Conservation (phyloP, 2,888 invertebrate species). For the Ichneumon xanthorius region DNA sequence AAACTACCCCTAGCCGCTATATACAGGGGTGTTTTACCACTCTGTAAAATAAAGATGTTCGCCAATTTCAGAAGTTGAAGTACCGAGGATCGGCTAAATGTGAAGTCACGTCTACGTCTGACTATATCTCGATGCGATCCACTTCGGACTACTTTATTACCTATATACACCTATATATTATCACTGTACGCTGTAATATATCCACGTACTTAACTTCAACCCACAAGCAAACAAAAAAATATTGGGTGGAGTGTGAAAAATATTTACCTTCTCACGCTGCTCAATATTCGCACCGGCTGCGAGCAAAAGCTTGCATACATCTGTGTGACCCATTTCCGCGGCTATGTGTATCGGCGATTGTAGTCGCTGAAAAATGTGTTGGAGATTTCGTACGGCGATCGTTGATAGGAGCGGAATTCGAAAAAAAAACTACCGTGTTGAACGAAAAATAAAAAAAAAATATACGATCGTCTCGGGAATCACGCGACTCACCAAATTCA, state of each 20-base stretch:
- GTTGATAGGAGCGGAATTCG: background rate
- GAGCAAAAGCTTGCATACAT: constrained; percentile 88
- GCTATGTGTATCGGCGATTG: constrained; percentile 93
- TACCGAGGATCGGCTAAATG: background rate
- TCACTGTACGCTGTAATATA: background rate
- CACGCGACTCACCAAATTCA: constrained; percentile 88
- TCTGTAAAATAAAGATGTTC: constrained; percentile 82
- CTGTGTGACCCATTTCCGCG: constrained; percentile 89
- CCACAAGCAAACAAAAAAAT: background rate
- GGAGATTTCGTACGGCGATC: background rate
- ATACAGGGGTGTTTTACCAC: constrained; percentile 90
- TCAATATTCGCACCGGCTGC: constrained; percentile 89
- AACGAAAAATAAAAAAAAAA: constrained; percentile 24
- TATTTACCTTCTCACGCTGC: constrained; percentile 86
- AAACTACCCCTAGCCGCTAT: constrained; percentile 93
- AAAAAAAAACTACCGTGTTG: constrained; percentile 11
- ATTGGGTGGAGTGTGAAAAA: background rate
- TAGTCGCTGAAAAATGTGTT: constrained; percentile 86
- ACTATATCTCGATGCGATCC: background rate
- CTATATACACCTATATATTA: background rate
- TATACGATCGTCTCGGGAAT: constrained; percentile 17
- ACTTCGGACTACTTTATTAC: background rate
- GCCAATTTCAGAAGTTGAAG: background rate
- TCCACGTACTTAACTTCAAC: background rate
- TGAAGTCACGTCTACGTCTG: background rate